These are phyloP conservation scores for Apteryx owenii DNA, from an alignment of 2,113 vertebrate species.

Conservation along the genomic window DNA sequence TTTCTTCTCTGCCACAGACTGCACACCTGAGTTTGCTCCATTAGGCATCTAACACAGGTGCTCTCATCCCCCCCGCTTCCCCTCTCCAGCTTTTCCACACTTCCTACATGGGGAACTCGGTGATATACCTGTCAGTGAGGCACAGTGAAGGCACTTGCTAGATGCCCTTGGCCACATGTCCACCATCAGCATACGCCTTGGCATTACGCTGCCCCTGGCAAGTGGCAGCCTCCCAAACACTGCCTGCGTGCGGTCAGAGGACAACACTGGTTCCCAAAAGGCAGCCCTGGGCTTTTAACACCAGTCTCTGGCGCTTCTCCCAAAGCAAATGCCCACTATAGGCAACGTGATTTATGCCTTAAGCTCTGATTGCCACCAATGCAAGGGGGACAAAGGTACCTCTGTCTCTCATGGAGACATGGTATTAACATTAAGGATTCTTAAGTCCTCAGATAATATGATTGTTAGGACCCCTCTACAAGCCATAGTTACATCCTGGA, in stretches of 20 bases:
- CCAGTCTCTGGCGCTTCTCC: fast-evolving
- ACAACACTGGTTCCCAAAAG: too few species aligned
- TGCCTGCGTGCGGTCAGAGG: background rate
- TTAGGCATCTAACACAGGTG: background rate
- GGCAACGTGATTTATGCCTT: background rate
- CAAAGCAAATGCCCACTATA: background rate
- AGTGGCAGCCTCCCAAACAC: background rate
- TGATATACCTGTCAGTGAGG: background rate
- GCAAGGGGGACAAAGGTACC: too few species aligned
- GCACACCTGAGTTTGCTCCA: background rate
- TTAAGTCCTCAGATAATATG: background rate
- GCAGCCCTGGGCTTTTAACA: background rate
- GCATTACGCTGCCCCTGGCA: fast-evolving
- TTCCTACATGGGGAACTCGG: fast-evolving
- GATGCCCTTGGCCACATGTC: background rate
- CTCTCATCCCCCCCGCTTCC: background rate
- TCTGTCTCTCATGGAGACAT: too few species aligned
- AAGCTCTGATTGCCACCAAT: background rate
- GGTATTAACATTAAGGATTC: background rate
- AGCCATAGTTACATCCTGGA: background rate
- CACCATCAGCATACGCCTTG: fast-evolving
- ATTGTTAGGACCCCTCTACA: background rate
- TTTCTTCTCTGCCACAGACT: background rate
- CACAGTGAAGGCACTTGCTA: background rate
- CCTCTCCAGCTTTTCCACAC: background rate